Base-by-base conservation (phyloP, 2,888 invertebrate genomes). In the Lasioglossum marginatum region DNA sequence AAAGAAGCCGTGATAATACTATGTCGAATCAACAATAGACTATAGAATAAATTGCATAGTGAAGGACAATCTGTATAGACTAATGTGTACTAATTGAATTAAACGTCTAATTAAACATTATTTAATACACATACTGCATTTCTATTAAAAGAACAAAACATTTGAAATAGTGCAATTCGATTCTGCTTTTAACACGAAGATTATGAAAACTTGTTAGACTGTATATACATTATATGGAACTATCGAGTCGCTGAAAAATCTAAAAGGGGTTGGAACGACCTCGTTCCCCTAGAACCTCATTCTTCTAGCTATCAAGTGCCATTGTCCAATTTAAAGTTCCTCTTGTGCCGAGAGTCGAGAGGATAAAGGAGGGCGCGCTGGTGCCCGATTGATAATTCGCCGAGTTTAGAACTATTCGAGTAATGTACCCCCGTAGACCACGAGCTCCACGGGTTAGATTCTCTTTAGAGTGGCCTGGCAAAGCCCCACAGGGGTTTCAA, bases 391-490 rank as follows among this genome's bases (percentile, higher is more conserved):
- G 82, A 89, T 89, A 82, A 91, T 88, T 75, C 83, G 48, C 73
- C 68, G 23, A 66, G 83, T 90, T 90, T 81, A 68, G 68, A 88
- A 88, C 87, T 85, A 88, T 82, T 90, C 81, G 83, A 76, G 82
- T 74, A 87, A 85, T 74, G 74, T 73, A 85, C 81, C 81, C 82
- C 83, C 71, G 31, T 77, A 76, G 79, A 83, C 86, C 83, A 81
- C 85, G 79, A 66, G 68, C 68, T 37, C 81, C 78, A 74, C 48
- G 68, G 89, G 87, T 91, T 90, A 88, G 83, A 86, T 90, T 91
- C 89, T 88, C 91, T 92, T 92, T 90, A 90, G 91, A 91, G 88
- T 88, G 89, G 88, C 87, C 87, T 75, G 79, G 88, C 85, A 90
- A 92, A 92, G 90, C 90, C 92, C 87, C 88, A 80, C 89, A 91